Conservation (phyloP, 2,113 vertebrate genomes). For the Myiozetetes cayanensis region DNA sequence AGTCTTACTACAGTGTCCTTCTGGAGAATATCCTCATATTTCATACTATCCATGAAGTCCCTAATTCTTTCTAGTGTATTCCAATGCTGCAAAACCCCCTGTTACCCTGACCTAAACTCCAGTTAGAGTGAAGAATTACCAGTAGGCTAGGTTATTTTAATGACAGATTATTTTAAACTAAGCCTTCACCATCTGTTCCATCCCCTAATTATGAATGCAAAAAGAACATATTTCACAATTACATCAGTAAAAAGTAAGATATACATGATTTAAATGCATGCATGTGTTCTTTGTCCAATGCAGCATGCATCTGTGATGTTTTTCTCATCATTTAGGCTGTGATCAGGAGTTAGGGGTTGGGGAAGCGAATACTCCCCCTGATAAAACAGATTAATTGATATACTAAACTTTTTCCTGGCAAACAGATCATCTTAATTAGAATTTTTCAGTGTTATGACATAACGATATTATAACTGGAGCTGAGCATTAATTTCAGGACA, state of each 20-base stretch:
- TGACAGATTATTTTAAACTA: conserved; percentile 85
- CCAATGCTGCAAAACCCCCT: conserved; percentile 46
- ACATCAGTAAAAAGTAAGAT: conserved; percentile 83
- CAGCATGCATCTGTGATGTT: conserved; percentile 74
- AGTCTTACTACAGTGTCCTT: conserved; percentile 58
- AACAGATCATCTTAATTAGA: conserved; percentile 64
- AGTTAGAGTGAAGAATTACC: conserved; percentile 81
- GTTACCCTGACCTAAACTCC: conserved; percentile 75
- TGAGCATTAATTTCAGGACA: conserved; percentile 50
- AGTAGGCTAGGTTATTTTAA: conserved; percentile 81
- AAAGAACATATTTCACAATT: conserved; percentile 85
- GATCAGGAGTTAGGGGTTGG: conserved; percentile 1
- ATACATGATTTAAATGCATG: conserved; percentile 79
- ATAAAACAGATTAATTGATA: conserved; percentile 51
- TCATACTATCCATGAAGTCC: conserved; percentile 39
- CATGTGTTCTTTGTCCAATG: conserved; percentile 74
- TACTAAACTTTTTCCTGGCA: conserved; percentile 30
- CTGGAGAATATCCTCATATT: conserved; percentile 41
- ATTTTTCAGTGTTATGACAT: conserved; percentile 47
- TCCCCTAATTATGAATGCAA: conserved; percentile 83
- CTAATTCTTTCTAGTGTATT: conserved; percentile 57
- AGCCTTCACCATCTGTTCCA: conserved; percentile 82
- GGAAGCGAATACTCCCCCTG: neutral
- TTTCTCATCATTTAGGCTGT: conserved; percentile 56
- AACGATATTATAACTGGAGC: conserved; percentile 40